Evolutionary conservation across 1,140 invertebrate species (phyloP).

Genomic region (Zaprionus ornatus): DNA sequence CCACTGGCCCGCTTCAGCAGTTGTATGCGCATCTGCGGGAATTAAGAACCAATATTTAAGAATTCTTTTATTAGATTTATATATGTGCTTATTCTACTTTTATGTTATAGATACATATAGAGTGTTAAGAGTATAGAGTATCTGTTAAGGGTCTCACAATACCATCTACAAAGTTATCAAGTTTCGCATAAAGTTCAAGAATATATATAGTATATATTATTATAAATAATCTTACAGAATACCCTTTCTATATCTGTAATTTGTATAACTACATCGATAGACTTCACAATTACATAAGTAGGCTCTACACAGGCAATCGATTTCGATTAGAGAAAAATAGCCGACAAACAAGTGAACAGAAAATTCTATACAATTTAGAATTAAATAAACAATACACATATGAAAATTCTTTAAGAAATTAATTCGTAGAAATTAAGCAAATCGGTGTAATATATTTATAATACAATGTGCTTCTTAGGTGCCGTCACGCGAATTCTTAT

Average conservation of each 20-base stretch:
- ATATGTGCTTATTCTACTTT: too few species aligned
- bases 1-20: constrained; percentile 69
- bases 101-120: too few species aligned
- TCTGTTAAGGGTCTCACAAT: too few species aligned
- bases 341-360: not conserved
- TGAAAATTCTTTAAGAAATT: not conserved
- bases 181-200: not conserved
- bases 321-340: not conserved
- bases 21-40: constrained; percentile 64
- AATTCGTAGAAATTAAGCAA: not conserved
- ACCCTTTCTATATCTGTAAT: too few species aligned
- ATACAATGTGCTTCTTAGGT: constrained; percentile 44
- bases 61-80: too few species aligned
- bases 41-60: not conserved
- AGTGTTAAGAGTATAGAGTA: too few species aligned
- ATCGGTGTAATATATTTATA: not conserved
- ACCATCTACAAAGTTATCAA: not conserved
- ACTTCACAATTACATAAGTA: not conserved
- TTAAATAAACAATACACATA: not conserved
- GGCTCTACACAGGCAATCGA: not conserved
- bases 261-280: too few species aligned
- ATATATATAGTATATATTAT: not conserved
- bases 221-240: too few species aligned
- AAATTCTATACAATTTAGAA: not conserved
- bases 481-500: constrained; percentile 43